Percentiles rank a stretch among this genome's conserved stretches.
phyloP scores from a whole-genome alignment of 2,113 vertebrate species.

The Beaufortia kweichowensis region DNA sequence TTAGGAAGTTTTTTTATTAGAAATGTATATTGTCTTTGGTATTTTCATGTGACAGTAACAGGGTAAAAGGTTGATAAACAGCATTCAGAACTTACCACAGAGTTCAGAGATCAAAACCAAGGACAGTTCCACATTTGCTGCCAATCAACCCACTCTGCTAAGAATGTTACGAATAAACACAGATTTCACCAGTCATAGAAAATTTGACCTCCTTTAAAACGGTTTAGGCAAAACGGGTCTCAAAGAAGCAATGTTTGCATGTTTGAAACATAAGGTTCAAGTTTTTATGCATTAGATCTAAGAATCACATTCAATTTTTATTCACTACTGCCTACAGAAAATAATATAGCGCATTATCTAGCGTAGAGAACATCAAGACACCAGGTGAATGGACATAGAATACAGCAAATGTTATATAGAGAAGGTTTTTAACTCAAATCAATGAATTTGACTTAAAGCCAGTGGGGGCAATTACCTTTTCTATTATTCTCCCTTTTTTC shows the following conservation, averaged over 20 bases:
- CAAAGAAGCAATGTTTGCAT: neutral
- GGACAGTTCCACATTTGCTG: neutral
- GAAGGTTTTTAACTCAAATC: neutral
- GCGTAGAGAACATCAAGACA: conserved; percentile 52
- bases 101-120: conserved; percentile 8
- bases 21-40: neutral
- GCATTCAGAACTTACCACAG: conserved; percentile 1
- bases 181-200: neutral
- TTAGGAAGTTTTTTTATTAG: too few species aligned
- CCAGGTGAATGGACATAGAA: neutral
- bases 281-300: conserved; percentile 48
- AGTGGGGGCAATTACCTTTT: neutral
- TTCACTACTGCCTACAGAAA: conserved; percentile 57
- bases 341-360: conserved; percentile 53
- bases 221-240: conserved; percentile 1
- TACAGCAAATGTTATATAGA: neutral
- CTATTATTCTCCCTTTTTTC: neutral
- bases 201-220: neutral
- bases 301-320: conserved; percentile 60
- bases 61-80: neutral
- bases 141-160: conserved; percentile 5
- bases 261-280: conserved; percentile 29
- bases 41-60: neutral
- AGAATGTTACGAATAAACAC: too few species aligned
- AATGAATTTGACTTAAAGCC: neutral